Percentiles rank a stretch among this genome's conserved stretches.
These are phyloP conservation scores for Syngnathus typhle DNA, from an alignment of 2,113 vertebrate genomes.

Conservation along the genomic window DNA sequence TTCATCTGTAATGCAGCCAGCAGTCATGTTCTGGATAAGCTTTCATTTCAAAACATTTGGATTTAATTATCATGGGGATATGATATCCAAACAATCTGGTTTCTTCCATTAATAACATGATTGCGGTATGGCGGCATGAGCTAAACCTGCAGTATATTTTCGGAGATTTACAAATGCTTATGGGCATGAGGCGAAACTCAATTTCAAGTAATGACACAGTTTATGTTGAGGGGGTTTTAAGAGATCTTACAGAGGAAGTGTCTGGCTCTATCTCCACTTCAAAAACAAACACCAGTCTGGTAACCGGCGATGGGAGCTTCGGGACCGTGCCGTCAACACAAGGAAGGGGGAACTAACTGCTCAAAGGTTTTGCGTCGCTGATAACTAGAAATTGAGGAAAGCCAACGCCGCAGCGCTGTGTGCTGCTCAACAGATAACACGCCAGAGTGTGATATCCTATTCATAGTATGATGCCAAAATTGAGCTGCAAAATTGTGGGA, in stretches of 20 bases:
- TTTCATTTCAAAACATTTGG: conserved; percentile 70
- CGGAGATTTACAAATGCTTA: conserved; percentile 45
- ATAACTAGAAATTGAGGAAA: conserved; percentile 47
- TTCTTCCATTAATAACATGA: conserved; percentile 69
- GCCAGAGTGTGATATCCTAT: conserved; percentile 22
- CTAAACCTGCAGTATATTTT: conserved; percentile 47
- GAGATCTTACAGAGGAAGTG: conserved; percentile 32
- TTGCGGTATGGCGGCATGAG: conserved; percentile 47
- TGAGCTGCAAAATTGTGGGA: conserved; percentile 1
- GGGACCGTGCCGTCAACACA: conserved; percentile 6
- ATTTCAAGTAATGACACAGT: conserved; percentile 50
- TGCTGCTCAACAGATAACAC: conserved; percentile 50
- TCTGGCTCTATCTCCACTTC: conserved; percentile 9
- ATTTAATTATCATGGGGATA: conserved; percentile 70
- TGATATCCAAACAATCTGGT: conserved; percentile 70
- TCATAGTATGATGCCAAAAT: conserved; percentile 27
- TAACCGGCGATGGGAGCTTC: conserved; percentile 27
- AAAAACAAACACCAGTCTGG: conserved; percentile 33
- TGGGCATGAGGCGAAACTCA: conserved; percentile 44
- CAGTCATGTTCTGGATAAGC: conserved; percentile 65
- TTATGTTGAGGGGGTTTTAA: conserved; percentile 43
- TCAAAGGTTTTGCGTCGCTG: conserved; percentile 25
- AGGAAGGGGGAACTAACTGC: conserved; percentile 35
- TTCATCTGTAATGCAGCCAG: conserved; percentile 59
- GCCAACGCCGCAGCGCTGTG: conserved; percentile 29